phyloP scores from a whole-genome alignment of 1,140 invertebrate species.

The Heliconius hermathena region DNA sequence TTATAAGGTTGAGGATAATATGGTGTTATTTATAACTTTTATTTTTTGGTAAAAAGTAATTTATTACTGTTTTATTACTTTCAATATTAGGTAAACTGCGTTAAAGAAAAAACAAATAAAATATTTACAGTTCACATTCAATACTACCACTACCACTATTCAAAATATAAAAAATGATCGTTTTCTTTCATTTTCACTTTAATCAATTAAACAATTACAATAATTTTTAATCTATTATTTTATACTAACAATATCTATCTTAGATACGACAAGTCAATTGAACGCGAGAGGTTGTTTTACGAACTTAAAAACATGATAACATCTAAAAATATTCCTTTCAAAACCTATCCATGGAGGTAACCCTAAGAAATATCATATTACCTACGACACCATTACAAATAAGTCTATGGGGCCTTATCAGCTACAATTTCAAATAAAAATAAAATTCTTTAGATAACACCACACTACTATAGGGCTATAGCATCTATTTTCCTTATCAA shows the following conservation, averaged over 20 bases:
- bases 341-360: conserved; percentile 2
- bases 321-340: neutral
- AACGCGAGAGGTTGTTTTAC: neutral
- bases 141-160: too few relatives aligned
- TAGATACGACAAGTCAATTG: neutral
- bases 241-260: too few relatives aligned
- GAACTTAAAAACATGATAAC: neutral
- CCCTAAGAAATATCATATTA: conserved; percentile 9
- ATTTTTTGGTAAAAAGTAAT: too few relatives aligned
- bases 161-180: too few relatives aligned
- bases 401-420: conserved; percentile 8
- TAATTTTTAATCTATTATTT: too few relatives aligned
- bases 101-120: too few relatives aligned
- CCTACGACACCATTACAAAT: conserved; percentile 10
- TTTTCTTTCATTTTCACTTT: neutral
- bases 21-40: too few relatives aligned
- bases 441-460: conserved; percentile 36
- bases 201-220: neutral
- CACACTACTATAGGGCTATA: conserved; percentile 26
- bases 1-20: too few relatives aligned
- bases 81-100: too few relatives aligned
- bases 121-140: too few relatives aligned
- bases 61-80: too few relatives aligned
- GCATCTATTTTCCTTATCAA: conserved; percentile 43
- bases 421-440: conserved; percentile 30